Percentiles rank a stretch among this genome's conserved stretches.
These are phyloP conservation scores for Ylistrum balloti DNA, from an alignment of 1,140 invertebrate species.

Conservation along the genomic window DNA sequence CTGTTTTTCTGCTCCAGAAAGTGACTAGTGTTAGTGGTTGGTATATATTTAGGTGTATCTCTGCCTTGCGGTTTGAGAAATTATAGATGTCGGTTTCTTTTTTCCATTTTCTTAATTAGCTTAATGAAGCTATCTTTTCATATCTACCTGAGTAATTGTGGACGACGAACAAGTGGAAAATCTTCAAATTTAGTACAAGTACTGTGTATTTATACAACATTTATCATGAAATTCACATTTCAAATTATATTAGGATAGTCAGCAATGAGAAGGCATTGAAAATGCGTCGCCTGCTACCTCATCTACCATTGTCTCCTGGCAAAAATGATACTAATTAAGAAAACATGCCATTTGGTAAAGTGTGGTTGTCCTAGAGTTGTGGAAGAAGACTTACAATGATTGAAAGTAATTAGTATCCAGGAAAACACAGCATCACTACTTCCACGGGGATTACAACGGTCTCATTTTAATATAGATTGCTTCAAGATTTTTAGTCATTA, in stretches of 20 bases:
- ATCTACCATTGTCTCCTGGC: neutral
- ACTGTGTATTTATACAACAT: neutral
- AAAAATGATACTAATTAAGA: slow-evolving; percentile 13
- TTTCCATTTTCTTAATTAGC: neutral
- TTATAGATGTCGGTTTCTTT: neutral
- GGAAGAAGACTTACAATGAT: neutral
- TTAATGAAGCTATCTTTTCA: neutral
- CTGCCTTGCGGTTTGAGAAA: neutral
- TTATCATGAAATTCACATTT: neutral
- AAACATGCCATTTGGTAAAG: neutral
- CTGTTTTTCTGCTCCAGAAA: neutral
- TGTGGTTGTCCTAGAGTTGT: neutral
- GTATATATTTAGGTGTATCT: neutral
- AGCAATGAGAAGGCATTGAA: neutral
- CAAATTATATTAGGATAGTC: neutral
- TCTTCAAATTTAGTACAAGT: neutral
- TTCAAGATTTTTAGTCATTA: neutral
- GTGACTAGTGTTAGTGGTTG: neutral
- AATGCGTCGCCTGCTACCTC: neutral
- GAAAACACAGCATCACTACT: neutral
- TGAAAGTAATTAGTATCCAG: neutral
- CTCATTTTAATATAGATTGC: slow-evolving; percentile 28
- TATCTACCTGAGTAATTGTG: neutral
- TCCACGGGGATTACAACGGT: neutral
- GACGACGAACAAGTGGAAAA: neutral